Conservation (phyloP, 1,140 invertebrate species). For the Cotesia chilonis region DNA sequence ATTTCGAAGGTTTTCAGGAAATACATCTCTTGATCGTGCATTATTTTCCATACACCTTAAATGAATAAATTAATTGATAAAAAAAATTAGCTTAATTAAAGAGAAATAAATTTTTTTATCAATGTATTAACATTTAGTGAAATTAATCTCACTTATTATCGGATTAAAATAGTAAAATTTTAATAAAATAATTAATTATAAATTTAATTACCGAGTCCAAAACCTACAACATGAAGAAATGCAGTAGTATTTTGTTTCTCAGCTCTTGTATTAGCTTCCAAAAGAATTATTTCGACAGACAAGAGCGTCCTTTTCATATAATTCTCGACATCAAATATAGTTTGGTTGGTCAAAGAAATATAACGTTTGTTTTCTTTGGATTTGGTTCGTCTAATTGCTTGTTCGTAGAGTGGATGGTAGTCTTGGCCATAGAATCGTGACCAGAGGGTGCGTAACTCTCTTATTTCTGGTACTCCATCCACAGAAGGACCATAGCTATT, state of each 20-base stretch:
- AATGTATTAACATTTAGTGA: too few species aligned
- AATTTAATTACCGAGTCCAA: conserved; percentile 56
- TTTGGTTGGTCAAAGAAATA: conserved; percentile 46
- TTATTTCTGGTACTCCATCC: conserved; percentile 41
- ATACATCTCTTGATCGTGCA: conserved; percentile 61
- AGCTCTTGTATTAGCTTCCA: conserved; percentile 61
- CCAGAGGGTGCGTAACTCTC: conserved; percentile 54
- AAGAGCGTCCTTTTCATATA: conserved; percentile 62
- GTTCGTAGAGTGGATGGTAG: conserved; percentile 56
- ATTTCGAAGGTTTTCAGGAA: conserved; percentile 62
- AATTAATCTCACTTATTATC: too few species aligned
- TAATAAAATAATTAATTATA: conserved; percentile 36
- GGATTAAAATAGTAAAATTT: not conserved
- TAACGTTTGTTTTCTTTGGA: conserved; percentile 55
- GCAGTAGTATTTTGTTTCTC: conserved; percentile 61
- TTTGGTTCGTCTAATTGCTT: conserved; percentile 47
- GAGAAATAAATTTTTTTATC: not conserved
- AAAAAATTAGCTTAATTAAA: not conserved
- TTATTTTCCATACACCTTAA: conserved; percentile 50
- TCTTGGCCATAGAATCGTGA: conserved; percentile 57
- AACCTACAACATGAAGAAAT: conserved; percentile 63
- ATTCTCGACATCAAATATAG: conserved; percentile 59
- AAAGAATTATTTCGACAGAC: conserved; percentile 61
- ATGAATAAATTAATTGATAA: conserved; percentile 39
- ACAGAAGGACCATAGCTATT: conserved; percentile 42